Evolutionary conservation across 1,140 invertebrate genomes (phyloP).

Genomic region (Megalopta genalis): DNA sequence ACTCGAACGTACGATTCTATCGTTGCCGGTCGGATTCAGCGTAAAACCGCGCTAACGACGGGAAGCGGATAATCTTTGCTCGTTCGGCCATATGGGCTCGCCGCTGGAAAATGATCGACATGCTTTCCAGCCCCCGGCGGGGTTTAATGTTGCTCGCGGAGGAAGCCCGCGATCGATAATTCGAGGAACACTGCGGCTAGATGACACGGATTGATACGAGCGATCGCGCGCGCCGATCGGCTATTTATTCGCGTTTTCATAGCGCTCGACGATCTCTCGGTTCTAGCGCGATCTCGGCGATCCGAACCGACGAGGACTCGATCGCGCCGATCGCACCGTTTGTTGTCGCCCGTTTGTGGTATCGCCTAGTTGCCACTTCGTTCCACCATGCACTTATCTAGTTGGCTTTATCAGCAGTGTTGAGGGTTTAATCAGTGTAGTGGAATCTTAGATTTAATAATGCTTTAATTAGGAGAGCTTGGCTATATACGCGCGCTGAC

Average conservation of each 20-base stretch:
- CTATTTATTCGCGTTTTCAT: not conserved
- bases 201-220: slow-evolving; percentile 31
- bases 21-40: not conserved
- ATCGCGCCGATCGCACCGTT: no score
- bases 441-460: no score
- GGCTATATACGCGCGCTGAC: no score
- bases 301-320: no score
- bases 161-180: slow-evolving; percentile 20
- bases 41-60: slow-evolving; percentile 62
- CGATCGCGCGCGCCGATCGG: not conserved
- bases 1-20: not conserved
- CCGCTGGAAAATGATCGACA: slow-evolving; percentile 21
- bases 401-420: no score
- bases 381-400: no score
- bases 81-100: slow-evolving; percentile 13
- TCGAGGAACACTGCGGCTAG: slow-evolving; percentile 24
- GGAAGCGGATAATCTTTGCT: slow-evolving; percentile 71
- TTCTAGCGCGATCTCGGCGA: no score
- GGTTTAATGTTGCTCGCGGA: not conserved
- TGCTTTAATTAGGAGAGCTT: no score
- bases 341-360: no score
- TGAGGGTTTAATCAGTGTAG: no score
- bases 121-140: not conserved
- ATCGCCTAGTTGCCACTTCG: no score
- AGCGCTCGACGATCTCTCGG: no score